Percentiles rank a stretch among this genome's conserved stretches.
Conservation (phyloP, 2,797 vertebrate genomes). For the Argyrosomus regius region DNA sequence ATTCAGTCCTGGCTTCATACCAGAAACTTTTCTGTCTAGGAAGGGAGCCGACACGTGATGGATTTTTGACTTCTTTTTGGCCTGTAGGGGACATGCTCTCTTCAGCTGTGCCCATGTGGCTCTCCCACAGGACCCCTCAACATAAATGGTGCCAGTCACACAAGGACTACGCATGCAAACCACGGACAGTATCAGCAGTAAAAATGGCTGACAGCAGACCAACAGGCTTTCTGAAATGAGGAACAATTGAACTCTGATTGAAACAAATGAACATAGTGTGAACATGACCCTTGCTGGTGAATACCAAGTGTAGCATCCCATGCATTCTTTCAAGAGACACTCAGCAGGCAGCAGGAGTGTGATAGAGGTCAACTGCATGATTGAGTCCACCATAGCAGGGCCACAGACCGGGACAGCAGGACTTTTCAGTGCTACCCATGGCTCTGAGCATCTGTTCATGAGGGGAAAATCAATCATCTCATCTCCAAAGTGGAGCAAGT, state of each 20-base stretch:
- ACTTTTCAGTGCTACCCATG: constrained; percentile 60
- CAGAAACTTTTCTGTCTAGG: background rate
- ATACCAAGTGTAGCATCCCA: constrained; percentile 23
- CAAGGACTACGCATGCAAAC: background rate
- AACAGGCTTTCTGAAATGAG: constrained; percentile 7
- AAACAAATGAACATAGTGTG: constrained; percentile 20
- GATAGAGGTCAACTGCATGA: constrained; percentile 73
- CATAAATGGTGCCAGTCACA: background rate
- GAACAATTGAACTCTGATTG: constrained; percentile 26
- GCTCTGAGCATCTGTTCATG: constrained; percentile 71
- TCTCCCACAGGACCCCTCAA: background rate
- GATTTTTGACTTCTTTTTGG: constrained; percentile 7
- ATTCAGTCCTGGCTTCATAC: background rate
- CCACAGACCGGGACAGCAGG: constrained; percentile 60
- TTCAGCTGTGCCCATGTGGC: background rate
- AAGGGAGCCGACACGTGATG: background rate
- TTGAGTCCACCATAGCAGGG: constrained; percentile 65
- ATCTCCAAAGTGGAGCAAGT: constrained; percentile 45
- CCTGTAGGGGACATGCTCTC: background rate
- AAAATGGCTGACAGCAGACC: constrained; percentile 13
- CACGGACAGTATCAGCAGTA: background rate
- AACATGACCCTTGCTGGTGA: constrained; percentile 40
- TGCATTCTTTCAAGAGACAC: constrained; percentile 48
- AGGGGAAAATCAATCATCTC: constrained; percentile 70
- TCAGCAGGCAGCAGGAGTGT: constrained; percentile 49